Evolutionary conservation across 2,797 vertebrate species (phyloP), one percentile per base, ranked within the genome.

Genomic region (Pangasius macronema): DNA sequence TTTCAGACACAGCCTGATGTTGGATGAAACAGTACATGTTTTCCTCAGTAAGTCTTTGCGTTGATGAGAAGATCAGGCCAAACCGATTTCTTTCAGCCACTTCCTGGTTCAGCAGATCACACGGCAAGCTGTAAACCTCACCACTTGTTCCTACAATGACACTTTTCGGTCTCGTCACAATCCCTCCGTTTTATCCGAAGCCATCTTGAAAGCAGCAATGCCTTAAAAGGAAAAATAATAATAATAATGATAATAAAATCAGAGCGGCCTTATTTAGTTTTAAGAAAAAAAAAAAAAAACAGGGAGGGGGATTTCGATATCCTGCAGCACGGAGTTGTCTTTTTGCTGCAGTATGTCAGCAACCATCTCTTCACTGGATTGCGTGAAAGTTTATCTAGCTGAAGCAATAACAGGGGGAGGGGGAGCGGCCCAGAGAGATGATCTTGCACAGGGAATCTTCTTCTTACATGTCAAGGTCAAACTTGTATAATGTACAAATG

Each of bases 401-500:
- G 61, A 83, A 88, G 84, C 84, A 93, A 93, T 96, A 97, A 96
- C 95, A 94, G 95, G 94, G 94, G 90, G 89, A 88, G 84, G 89
- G 90, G 89, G 85, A 88, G 88, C 88, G 90, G 89, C 82, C 86
- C 82, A 75, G 86, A 90, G 87, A 89, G 88, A 86, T 87, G 92
- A 91, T 89, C 89, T 92, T 93, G 92, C 92, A 93, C 92, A 94
- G 9, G 83, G 91, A 91, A 92, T 65, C 33, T 92, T 94, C 92
- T 92, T 94, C 91, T 88, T 91, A 92, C 93, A 93, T 92, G 92
- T 92, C 93, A 93, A 94, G 94, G 91, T 91, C 68, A 89, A 81
- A 85, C 92, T 80, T 94, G 92, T 94, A 95, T 93, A 89, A 94
- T 96, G 95, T 96, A 94, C 93, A 95, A 96, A 95, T 96, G 94